Evolutionary conservation across 2,888 invertebrate genomes (phyloP), one percentile per base, ranked within the genome.

Genomic region (Lamproptera curius): DNA sequence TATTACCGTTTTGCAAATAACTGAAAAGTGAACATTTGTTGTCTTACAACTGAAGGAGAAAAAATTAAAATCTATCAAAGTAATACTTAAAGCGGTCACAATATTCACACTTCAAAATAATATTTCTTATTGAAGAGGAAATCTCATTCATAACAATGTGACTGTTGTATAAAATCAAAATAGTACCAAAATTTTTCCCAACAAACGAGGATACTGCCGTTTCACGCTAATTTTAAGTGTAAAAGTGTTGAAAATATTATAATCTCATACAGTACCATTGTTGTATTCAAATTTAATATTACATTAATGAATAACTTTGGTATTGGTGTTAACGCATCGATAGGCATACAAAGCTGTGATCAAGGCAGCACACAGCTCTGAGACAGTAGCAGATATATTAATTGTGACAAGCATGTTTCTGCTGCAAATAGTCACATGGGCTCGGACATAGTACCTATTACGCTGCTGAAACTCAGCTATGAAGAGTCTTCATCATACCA

Each of bases 401-500:
- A 23, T 14, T 23, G 36, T 58, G 58, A 52, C 16, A 51, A 31
- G 20, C 16, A 46, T 52, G 52, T 52, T 62, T 52, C 42, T 44
- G 26, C 31, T 48, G 35, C 47, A 53, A 50, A 16, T 53, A 35
- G 56, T 31, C 49, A 52, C 53, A 51, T 49, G 42, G 53, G 51
- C 15, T 48, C 34, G 13, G 37, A 42, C 14, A 42, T 16, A 11
- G 42, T 42, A 31, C 34, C 37, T 16, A 23, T 16, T 31, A 33
- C 8, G 53, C 46, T 36, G 10, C 13, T 16, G 26, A 52, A 54
- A 46, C 54, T 50, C 51, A 61, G 81, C 85, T 86, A 87, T 79
- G 86, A 84, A 28, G 86, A 86, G 69, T 87, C 86, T 42, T 84
- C 87, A 58, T 85, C 87, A 66, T 86, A 83, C 86, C 86, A 87